These are phyloP conservation scores for Zosterops japonicus DNA, from an alignment of 2,113 vertebrate species.

Conservation along the genomic window DNA sequence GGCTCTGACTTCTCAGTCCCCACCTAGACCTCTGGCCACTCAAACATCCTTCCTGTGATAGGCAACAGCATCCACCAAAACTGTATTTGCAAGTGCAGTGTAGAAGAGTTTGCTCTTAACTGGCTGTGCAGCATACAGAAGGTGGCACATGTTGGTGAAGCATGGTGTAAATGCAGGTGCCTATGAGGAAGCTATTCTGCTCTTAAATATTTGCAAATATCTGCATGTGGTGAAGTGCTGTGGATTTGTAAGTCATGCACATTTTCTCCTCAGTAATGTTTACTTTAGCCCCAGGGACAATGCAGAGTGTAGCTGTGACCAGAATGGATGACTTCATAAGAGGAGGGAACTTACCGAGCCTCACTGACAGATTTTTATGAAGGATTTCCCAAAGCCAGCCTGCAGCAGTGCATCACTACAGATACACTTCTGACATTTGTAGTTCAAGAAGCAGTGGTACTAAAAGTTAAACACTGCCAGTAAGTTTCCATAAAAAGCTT, in stretches of 20 bases:
- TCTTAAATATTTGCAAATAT: not conserved
- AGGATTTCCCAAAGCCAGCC: constrained; percentile 45
- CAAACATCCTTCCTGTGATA: not conserved
- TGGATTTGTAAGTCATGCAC: not conserved
- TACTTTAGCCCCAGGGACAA: not conserved
- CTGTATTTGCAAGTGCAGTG: fast-evolving
- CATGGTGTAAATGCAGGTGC: not conserved
- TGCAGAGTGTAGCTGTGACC: not conserved
- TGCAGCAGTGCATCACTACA: not conserved
- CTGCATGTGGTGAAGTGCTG: not conserved
- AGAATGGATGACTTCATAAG: not conserved
- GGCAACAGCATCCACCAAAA: not conserved
- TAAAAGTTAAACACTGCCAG: constrained; percentile 14
- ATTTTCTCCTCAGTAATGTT: not conserved
- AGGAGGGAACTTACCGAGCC: not conserved
- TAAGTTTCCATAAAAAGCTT: constrained; percentile 14
- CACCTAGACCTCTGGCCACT: not conserved
- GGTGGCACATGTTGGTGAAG: not conserved
- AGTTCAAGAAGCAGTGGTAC: not conserved
- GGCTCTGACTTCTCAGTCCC: not conserved
- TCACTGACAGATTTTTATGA: constrained; percentile 28
- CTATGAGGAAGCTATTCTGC: not conserved
- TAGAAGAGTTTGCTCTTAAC: not conserved
- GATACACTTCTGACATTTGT: constrained; percentile 32
- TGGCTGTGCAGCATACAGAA: not conserved